These are phyloP conservation scores for Teinopalpus imperialis DNA, from an alignment of 2,888 invertebrate species.

Conservation along the genomic window DNA sequence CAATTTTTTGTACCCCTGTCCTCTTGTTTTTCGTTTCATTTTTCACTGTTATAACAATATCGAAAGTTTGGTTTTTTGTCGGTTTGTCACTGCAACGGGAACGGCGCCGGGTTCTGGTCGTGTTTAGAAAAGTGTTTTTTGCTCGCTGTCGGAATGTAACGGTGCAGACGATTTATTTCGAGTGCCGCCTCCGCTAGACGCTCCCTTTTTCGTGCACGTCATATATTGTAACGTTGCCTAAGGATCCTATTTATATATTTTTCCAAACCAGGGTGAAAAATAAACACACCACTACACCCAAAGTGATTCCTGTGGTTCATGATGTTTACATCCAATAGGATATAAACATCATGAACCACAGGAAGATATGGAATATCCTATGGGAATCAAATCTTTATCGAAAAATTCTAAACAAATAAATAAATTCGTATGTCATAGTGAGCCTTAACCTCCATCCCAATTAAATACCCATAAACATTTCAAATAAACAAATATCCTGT, in stretches of 20 bases:
- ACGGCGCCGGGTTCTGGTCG: conserved; percentile 12
- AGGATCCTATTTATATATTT: too few relatives aligned
- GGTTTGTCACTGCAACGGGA: conserved; percentile 14
- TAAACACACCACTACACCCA: too few relatives aligned
- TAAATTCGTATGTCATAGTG: conserved; percentile 5
- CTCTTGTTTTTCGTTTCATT: conserved; percentile 10
- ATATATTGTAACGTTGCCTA: not conserved
- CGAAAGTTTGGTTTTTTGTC: conserved; percentile 16
- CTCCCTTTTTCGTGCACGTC: not conserved
- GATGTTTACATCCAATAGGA: too few relatives aligned
- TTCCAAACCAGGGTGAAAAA: too few relatives aligned
- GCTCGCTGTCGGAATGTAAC: conserved; percentile 33
- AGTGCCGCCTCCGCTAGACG: not conserved
- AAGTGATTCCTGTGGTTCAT: too few relatives aligned
- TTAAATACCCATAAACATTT: conserved; percentile 74
- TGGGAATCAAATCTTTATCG: conserved; percentile 7
- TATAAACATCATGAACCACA: too few relatives aligned
- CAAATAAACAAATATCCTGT: conserved; percentile 58
- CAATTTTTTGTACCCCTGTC: conserved; percentile 3
- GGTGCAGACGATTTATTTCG: conserved; percentile 30
- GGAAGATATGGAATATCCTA: too few relatives aligned
- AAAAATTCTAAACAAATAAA: conserved; percentile 10
- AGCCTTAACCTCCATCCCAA: conserved; percentile 46
- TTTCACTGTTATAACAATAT: conserved; percentile 25
- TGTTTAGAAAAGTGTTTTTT: conserved; percentile 25